These are phyloP conservation scores for Chrysolina americana DNA, from an alignment of 2,888 invertebrate species.

Conservation along the genomic window DNA sequence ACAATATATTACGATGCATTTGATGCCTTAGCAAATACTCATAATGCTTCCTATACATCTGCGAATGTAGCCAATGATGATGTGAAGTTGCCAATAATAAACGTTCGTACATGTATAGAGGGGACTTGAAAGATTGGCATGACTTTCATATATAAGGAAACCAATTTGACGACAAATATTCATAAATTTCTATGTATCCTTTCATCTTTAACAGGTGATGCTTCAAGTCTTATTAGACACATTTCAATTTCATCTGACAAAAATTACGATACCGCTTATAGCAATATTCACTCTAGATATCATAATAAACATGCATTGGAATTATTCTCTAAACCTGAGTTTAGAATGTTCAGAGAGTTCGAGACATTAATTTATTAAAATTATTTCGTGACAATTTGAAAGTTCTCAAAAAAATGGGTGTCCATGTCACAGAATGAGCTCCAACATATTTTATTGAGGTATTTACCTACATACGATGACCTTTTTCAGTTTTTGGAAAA, in stretches of 20 bases:
- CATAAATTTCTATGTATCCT: background rate
- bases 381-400: background rate
- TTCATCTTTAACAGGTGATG: background rate
- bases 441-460: background rate
- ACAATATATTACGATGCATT: background rate
- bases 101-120: background rate
- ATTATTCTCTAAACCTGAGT: background rate
- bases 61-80: background rate
- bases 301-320: background rate
- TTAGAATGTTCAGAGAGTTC: background rate
- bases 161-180: background rate
- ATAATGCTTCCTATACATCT: background rate
- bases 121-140: background rate
- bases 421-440: background rate
- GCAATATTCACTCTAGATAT: no score
- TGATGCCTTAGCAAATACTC: background rate
- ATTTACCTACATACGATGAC: background rate
- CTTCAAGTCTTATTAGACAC: background rate
- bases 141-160: background rate
- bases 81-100: background rate
- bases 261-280: background rate
- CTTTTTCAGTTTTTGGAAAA: background rate
- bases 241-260: background rate
- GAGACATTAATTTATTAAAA: background rate
- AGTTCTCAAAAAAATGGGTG: background rate